phyloP scores from a whole-genome alignment of 2,888 invertebrate species.

The Drosophila heteroneura region DNA sequence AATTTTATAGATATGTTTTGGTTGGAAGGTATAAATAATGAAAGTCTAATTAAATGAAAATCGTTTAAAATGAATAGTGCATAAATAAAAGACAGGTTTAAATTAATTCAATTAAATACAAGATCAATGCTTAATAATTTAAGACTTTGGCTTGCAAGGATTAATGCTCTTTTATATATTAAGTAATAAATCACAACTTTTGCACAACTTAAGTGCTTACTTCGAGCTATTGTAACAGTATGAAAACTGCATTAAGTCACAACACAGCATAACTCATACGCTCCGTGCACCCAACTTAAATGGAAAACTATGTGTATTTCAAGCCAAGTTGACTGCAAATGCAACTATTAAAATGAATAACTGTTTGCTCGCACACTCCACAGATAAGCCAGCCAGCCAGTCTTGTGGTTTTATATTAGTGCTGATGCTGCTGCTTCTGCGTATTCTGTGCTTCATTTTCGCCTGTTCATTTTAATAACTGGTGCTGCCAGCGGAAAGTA shows the following conservation, averaged over 20 bases:
- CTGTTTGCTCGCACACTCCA: conserved; percentile 9
- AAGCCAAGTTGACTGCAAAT: conserved; percentile 43
- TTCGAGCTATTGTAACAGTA: background rate
- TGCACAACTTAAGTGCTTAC: background rate
- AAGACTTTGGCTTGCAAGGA: background rate
- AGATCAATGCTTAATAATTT: background rate
- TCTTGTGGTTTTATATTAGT: conserved; percentile 40
- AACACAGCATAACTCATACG: conserved; percentile 47
- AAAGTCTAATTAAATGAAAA: background rate
- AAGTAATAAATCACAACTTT: background rate
- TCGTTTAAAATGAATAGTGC: background rate
- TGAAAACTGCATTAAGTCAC: conserved; percentile 29
- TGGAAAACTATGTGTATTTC: conserved; percentile 13
- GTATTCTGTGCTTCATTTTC: background rate
- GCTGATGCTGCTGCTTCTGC: conserved; percentile 29
- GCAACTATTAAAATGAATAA: conserved; percentile 40
- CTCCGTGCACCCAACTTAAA: background rate
- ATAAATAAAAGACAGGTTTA: background rate
- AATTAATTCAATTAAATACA: background rate
- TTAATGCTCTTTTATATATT: background rate
- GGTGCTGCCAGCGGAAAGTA: conserved; percentile 61
- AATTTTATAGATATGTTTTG: too few species aligned
- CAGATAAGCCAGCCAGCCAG: conserved; percentile 33
- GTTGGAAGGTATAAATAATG: background rate
- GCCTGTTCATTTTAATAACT: conserved; percentile 60